These are phyloP conservation scores for Melanotaenia pygmaea DNA, from an alignment of 2,797 vertebrate genomes.

Conservation along the genomic window DNA sequence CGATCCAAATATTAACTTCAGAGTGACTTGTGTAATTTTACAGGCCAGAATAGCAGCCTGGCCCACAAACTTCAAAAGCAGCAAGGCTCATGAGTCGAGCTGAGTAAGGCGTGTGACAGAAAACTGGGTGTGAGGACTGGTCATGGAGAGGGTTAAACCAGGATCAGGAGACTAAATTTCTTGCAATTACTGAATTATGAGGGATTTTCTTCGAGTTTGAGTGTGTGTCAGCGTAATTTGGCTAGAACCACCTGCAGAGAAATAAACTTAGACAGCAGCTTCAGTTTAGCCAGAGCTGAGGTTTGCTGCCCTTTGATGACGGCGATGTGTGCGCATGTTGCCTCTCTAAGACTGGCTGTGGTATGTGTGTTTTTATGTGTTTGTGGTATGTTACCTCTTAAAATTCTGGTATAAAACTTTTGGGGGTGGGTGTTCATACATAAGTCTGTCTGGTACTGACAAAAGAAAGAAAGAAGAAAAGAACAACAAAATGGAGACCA, in stretches of 20 bases:
- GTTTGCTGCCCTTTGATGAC: conserved; percentile 53
- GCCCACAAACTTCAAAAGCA: conserved; percentile 13
- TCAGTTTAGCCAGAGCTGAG: conserved; percentile 35
- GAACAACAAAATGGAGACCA: too few species aligned
- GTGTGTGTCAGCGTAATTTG: conserved; percentile 18
- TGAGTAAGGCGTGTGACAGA: conserved; percentile 20
- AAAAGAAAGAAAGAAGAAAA: too few species aligned
- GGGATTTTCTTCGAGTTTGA: conserved; percentile 21
- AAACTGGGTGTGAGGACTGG: conserved; percentile 9
- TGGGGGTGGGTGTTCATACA: conserved; percentile 2
- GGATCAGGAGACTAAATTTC: conserved; percentile 40
- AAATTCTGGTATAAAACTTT: conserved; percentile 54
- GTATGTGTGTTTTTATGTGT: conserved; percentile 41
- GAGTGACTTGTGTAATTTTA: conserved; percentile 62
- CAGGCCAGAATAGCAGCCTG: conserved; percentile 55
- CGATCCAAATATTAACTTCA: conserved; percentile 51
- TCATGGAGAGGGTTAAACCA: conserved; percentile 25
- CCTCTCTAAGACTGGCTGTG: conserved; percentile 4
- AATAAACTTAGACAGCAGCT: conserved; percentile 47
- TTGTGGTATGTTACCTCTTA: conserved; percentile 69
- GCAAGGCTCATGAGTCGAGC: conserved; percentile 55
- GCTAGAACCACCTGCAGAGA: conserved; percentile 38
- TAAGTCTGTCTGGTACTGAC: neutral
- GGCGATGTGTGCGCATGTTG: conserved; percentile 13
- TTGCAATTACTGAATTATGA: conserved; percentile 58